phyloP scores from a whole-genome alignment of 2,797 vertebrate genomes.

The Chloroceryle inda region DNA sequence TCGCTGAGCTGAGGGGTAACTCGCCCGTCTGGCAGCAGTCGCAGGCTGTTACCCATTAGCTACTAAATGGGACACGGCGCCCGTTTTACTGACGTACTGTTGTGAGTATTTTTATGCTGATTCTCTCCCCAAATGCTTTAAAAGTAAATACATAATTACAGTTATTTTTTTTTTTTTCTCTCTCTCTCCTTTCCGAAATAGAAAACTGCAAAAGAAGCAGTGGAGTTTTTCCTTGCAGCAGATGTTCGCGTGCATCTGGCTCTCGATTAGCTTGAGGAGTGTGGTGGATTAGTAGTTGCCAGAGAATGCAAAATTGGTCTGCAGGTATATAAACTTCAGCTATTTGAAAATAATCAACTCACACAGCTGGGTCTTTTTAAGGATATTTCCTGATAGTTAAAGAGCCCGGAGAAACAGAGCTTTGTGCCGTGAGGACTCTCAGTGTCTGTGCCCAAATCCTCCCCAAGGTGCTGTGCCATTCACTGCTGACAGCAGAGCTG shows the following conservation, averaged over 20 bases:
- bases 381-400: not conserved
- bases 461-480: accelerated
- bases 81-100: not conserved
- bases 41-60: not conserved
- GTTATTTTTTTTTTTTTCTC: not conserved
- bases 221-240: conserved; percentile 20
- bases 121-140: not conserved
- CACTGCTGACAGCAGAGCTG: accelerated
- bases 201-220: not conserved
- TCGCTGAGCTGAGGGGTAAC: not conserved
- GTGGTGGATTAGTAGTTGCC: not conserved
- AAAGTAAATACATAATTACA: conserved; percentile 44
- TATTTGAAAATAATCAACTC: not conserved
- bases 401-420: not conserved
- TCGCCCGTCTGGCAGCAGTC: not conserved
- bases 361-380: not conserved
- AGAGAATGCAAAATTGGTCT: not conserved
- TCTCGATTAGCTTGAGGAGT: not conserved
- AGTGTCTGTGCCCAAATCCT: not conserved
- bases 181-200: not conserved
- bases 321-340: conserved; percentile 9
- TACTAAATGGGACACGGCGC: not conserved
- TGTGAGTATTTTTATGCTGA: conserved; percentile 12
- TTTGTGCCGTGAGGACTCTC: not conserved
- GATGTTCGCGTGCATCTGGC: conserved; percentile 41